Percentiles rank a stretch among this genome's conserved stretches.
These are phyloP conservation scores for Parasteatoda lunata DNA, from an alignment of 2,888 invertebrate species.

Conservation along the genomic window DNA sequence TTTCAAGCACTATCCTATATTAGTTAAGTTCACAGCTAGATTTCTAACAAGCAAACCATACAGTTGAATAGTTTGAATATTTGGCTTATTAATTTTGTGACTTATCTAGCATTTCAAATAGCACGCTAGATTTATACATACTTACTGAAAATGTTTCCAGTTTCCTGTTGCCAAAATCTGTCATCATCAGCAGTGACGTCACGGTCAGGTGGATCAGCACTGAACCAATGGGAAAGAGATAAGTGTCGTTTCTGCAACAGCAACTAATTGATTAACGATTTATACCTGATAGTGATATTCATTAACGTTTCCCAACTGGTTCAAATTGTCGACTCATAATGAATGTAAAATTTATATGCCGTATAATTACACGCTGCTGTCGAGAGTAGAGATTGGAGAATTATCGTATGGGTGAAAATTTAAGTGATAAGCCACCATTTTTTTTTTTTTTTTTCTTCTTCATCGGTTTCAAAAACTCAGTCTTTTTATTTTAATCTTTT, in stretches of 20 bases:
- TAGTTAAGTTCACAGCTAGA: constrained; percentile 1
- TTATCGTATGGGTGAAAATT: constrained; percentile 45
- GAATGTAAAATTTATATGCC: constrained; percentile 68
- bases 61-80: constrained; percentile 44
- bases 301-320: constrained; percentile 66
- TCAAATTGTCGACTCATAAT: constrained; percentile 60
- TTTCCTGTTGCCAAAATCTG: constrained; percentile 54
- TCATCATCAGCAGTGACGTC: constrained; percentile 64
- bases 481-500: constrained; percentile 23
- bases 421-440: constrained; percentile 49
- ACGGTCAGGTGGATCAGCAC: constrained; percentile 55
- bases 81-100: constrained; percentile 31
- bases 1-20: no score
- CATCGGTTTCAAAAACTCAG: not conserved
- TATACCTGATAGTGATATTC: constrained; percentile 68
- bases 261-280: constrained; percentile 68
- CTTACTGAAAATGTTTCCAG: constrained; percentile 11
- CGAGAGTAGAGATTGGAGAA: constrained; percentile 44
- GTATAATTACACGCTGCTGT: constrained; percentile 53
- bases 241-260: constrained; percentile 58
- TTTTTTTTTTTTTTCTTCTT: not conserved
- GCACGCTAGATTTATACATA: constrained; percentile 44
- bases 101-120: constrained; percentile 44
- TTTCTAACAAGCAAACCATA: not conserved
- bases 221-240: constrained; percentile 66